Percentiles rank a stretch among this genome's conserved stretches.
Evolutionary conservation across 2,888 invertebrate species (phyloP).

Genomic region (Scaptomyza caliginosa): DNA sequence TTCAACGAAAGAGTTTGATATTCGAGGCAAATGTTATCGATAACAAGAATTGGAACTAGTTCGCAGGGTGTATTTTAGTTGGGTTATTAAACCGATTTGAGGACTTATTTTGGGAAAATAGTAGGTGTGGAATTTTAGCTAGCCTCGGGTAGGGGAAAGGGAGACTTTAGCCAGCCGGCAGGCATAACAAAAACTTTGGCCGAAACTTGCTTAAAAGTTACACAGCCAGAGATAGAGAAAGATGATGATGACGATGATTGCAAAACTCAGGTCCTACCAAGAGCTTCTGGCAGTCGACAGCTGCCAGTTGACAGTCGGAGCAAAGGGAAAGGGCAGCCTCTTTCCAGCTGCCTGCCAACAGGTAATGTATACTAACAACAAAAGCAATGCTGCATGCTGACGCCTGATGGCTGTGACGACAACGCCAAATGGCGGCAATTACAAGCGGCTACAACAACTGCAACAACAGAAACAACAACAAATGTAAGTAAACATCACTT

Average conservation of each 20-base stretch:
- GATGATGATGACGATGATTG: slow-evolving; percentile 56
- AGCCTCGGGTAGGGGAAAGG: neutral
- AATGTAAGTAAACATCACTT: slow-evolving; percentile 70
- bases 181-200: slow-evolving; percentile 69
- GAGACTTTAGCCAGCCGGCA: slow-evolving; percentile 33
- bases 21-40: too few relatives aligned
- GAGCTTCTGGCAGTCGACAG: slow-evolving; percentile 27
- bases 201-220: slow-evolving; percentile 60
- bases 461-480: slow-evolving; percentile 17
- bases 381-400: slow-evolving; percentile 16
- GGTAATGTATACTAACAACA: slow-evolving; percentile 34
- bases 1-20: too few relatives aligned
- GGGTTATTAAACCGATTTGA: neutral
- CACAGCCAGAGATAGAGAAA: slow-evolving; percentile 26
- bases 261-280: slow-evolving; percentile 47
- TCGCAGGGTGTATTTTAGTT: neutral
- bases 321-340: slow-evolving; percentile 1
- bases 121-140: neutral
- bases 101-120: neutral
- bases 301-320: slow-evolving; percentile 43
- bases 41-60: neutral
- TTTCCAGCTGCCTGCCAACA: slow-evolving; percentile 44
- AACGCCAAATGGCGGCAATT: slow-evolving; percentile 78
- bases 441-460: slow-evolving; percentile 57
- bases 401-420: slow-evolving; percentile 43